These are phyloP conservation scores for Syrrhaptes paradoxus DNA, from an alignment of 2,113 vertebrate species.

Conservation along the genomic window DNA sequence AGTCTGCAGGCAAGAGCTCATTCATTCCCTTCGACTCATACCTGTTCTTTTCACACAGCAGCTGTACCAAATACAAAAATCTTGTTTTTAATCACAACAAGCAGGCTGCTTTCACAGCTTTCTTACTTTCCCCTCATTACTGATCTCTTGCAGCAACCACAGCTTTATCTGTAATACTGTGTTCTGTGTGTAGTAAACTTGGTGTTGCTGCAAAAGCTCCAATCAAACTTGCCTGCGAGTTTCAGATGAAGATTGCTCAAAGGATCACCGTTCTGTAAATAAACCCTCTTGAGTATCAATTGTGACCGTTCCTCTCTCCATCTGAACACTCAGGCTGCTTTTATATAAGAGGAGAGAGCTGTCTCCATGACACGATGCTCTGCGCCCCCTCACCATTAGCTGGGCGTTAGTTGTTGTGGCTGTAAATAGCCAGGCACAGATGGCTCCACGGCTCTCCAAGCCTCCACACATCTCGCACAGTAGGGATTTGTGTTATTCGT, in stretches of 20 bases:
- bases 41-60: background rate
- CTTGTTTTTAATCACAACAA: background rate
- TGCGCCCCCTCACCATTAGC: conserved; percentile 58
- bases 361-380: conserved; percentile 52
- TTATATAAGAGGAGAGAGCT: conserved; percentile 52
- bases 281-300: background rate
- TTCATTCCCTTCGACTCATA: background rate
- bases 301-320: background rate
- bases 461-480: conserved; percentile 64
- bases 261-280: background rate
- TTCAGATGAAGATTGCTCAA: background rate
- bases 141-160: background rate
- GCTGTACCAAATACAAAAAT: background rate
- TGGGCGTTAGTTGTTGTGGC: conserved; percentile 67
- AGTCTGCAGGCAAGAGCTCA: background rate
- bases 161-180: background rate
- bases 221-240: background rate
- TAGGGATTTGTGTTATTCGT: conserved; percentile 59
- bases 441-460: conserved; percentile 51
- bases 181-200: background rate
- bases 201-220: background rate
- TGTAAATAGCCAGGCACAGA: conserved; percentile 70
- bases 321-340: conserved; percentile 3
- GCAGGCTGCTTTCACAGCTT: background rate
- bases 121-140: background rate